Conservation (phyloP, 2,113 vertebrate species). For the Galeopterus variegatus region DNA sequence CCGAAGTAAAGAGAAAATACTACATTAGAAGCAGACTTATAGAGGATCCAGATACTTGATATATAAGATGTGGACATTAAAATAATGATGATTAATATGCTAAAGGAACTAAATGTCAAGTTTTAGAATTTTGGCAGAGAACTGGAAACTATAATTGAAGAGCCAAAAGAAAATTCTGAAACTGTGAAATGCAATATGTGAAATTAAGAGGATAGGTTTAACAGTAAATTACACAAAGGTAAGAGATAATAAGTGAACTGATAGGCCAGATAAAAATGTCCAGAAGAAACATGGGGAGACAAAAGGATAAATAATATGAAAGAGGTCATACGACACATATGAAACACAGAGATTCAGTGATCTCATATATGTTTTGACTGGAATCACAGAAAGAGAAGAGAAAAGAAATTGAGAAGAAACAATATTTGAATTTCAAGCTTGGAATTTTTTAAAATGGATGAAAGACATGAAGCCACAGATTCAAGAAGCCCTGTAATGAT, state of each 20-base stretch:
- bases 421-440: constrained; percentile 41
- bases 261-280: neutral
- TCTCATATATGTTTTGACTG: neutral
- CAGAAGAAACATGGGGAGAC: neutral
- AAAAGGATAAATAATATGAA: constrained; percentile 1
- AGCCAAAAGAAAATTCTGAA: constrained; percentile 46
- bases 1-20: constrained; percentile 50
- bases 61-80: neutral
- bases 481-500: neutral
- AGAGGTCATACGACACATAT: neutral
- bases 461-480: neutral
- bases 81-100: constrained; percentile 10
- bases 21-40: neutral
- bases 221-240: constrained; percentile 3
- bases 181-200: neutral
- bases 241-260: constrained; percentile 2
- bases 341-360: neutral
- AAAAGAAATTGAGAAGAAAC: neutral
- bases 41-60: neutral
- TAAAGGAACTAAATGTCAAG: neutral
- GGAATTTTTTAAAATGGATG: constrained; percentile 18
- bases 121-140: constrained; percentile 19
- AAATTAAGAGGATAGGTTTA: constrained; percentile 37
- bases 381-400: neutral
- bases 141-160: neutral